Percentiles rank a stretch among this genome's conserved stretches.
Conservation (phyloP, 2,888 invertebrate species). For the Heliconius aoede region DNA sequence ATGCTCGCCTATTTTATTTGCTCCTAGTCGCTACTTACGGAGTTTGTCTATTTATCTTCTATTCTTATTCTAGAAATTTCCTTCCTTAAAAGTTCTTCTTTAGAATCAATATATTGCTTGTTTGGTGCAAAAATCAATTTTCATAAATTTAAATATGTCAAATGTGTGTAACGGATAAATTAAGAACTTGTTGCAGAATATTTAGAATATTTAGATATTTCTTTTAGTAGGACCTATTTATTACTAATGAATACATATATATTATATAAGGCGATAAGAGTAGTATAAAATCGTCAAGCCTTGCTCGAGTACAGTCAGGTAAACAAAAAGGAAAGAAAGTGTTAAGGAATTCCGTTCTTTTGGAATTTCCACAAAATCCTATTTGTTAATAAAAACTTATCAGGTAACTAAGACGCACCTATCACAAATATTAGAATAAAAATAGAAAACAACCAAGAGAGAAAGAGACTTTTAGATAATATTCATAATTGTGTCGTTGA, state of each 20-base stretch:
- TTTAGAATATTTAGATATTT: too few species aligned
- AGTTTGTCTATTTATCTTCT: conserved; percentile 15
- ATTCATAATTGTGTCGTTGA: conserved; percentile 26
- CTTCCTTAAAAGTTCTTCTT: background rate
- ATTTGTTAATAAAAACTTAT: background rate
- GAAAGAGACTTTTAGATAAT: conserved; percentile 3
- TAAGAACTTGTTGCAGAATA: too few species aligned
- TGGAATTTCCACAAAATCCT: background rate
- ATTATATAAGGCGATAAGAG: too few species aligned
- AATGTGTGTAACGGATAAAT: too few species aligned
- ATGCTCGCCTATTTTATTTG: conserved; percentile 56
- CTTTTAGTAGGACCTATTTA: too few species aligned
- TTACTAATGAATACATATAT: too few species aligned
- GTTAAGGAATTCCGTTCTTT: too few species aligned
- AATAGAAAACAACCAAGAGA: background rate
- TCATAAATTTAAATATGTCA: background rate
- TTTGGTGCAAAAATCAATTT: background rate
- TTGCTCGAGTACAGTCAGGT: too few species aligned
- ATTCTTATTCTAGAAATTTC: conserved; percentile 1
- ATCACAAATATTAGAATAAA: background rate
- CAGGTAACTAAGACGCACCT: background rate
- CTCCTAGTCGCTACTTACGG: conserved; percentile 29
- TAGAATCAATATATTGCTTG: background rate
- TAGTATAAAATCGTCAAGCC: too few species aligned
- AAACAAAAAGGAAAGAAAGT: too few species aligned